Evolutionary conservation across 2,113 vertebrate species (phyloP).

Genomic region (Rhodinocichla rosea): DNA sequence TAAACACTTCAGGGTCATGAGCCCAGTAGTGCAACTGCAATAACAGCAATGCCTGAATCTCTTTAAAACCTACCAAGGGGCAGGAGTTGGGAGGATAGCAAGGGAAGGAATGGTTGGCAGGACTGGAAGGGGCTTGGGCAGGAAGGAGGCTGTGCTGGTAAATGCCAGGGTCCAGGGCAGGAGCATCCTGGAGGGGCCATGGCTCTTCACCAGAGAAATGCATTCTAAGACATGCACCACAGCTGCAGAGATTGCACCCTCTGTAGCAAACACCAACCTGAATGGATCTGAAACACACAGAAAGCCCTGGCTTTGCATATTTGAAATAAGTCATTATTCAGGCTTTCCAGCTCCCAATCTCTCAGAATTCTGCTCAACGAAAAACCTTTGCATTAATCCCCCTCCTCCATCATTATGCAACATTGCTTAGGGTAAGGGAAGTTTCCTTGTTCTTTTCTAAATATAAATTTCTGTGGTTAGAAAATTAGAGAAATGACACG

Average conservation of each 20-base stretch:
- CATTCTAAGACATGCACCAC: neutral
- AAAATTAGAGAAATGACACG: conserved; percentile 16
- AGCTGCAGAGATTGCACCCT: neutral
- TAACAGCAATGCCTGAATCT: neutral
- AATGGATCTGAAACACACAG: neutral
- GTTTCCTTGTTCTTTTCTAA: neutral
- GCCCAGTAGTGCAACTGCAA: neutral
- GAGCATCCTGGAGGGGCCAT: neutral
- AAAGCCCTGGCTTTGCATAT: neutral
- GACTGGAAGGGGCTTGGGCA: rapidly evolving
- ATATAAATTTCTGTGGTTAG: conserved; percentile 24
- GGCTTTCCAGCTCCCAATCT: neutral
- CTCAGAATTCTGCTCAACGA: conserved; percentile 12
- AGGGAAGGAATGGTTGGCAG: neutral
- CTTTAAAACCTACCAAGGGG: neutral
- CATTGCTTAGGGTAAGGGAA: conserved; percentile 9
- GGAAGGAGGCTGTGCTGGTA: neutral
- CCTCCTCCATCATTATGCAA: conserved; percentile 7
- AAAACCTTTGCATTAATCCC: conserved; percentile 30
- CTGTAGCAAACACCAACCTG: neutral
- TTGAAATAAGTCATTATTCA: conserved; percentile 23
- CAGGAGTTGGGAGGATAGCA: neutral
- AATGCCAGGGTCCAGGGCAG: neutral
- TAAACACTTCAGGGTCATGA: neutral
- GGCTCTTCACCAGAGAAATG: neutral